These are phyloP conservation scores for Panonychus citri DNA, from an alignment of 1,140 invertebrate genomes.

Conservation along the genomic window DNA sequence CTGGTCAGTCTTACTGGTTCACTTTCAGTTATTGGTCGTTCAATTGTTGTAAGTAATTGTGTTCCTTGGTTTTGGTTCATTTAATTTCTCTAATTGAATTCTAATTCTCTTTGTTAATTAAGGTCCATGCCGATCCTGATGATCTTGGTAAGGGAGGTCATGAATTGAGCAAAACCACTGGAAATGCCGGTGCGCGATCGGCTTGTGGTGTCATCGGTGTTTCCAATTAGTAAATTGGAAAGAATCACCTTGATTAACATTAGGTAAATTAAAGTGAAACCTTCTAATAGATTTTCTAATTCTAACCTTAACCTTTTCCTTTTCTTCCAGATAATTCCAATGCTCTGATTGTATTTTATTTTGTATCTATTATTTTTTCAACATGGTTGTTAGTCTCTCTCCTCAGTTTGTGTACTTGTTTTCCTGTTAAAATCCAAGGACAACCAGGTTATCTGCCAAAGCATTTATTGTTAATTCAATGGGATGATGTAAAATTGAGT, in stretches of 20 bases:
- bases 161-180: constrained; percentile 78
- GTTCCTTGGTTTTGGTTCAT: not conserved
- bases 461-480: too few species aligned
- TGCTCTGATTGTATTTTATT: too few species aligned
- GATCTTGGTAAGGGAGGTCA: constrained; percentile 82
- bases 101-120: not conserved
- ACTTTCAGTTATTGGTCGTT: constrained; percentile 23
- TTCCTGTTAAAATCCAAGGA: too few species aligned
- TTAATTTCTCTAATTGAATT: not conserved
- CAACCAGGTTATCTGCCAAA: too few species aligned
- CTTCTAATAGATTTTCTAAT: not conserved
- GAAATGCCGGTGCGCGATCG: constrained; percentile 81
- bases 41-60: constrained; percentile 16
- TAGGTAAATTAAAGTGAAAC: not conserved
- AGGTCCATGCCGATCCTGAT: constrained; percentile 73
- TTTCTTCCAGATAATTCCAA: too few species aligned
- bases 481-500: too few species aligned
- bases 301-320: too few species aligned
- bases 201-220: constrained; percentile 95
- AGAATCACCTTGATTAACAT: not conserved
- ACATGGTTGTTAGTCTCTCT: too few species aligned
- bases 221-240: constrained; percentile 11
- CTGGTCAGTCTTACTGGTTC: constrained; percentile 28
- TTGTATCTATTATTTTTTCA: too few species aligned
- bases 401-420: too few species aligned